Conservation (phyloP, 2,888 invertebrate genomes). For the Hedya salicella region DNA sequence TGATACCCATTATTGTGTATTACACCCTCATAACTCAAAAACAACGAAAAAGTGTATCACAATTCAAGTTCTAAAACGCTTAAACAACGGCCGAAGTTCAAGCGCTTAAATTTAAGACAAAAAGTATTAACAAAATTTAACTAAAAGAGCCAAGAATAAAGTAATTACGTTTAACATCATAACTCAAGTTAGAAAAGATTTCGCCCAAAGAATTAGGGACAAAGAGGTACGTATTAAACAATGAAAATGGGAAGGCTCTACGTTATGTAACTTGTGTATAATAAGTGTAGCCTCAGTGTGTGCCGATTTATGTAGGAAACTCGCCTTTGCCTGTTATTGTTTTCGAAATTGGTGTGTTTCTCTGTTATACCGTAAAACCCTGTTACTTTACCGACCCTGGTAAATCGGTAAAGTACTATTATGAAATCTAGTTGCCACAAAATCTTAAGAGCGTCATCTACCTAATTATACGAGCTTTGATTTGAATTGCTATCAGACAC, state of each 20-base stretch:
- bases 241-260: constrained; percentile 46
- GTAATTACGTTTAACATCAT: constrained; percentile 74
- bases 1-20: background rate
- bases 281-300: background rate
- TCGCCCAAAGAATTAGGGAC: constrained; percentile 69
- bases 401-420: too few species aligned
- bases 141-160: constrained; percentile 48
- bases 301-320: background rate
- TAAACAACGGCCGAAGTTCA: constrained; percentile 27
- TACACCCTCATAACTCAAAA: background rate
- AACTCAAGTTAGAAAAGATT: constrained; percentile 78
- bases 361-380: too few species aligned
- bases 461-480: too few species aligned
- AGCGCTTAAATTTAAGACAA: constrained; percentile 29
- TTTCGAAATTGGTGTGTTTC: too few species aligned
- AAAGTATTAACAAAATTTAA: constrained; percentile 40
- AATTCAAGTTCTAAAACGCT: constrained; percentile 33
- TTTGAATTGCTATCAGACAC: too few species aligned
- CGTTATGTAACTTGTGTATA: constrained; percentile 18
- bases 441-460: too few species aligned
- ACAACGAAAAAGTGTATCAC: constrained; percentile 10
- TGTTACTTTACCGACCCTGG: too few species aligned
- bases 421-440: too few species aligned
- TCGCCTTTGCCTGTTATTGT: too few species aligned
- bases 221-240: constrained; percentile 65